These are phyloP conservation scores for Silurus asotus DNA, from an alignment of 2,113 vertebrate species.

Conservation along the genomic window DNA sequence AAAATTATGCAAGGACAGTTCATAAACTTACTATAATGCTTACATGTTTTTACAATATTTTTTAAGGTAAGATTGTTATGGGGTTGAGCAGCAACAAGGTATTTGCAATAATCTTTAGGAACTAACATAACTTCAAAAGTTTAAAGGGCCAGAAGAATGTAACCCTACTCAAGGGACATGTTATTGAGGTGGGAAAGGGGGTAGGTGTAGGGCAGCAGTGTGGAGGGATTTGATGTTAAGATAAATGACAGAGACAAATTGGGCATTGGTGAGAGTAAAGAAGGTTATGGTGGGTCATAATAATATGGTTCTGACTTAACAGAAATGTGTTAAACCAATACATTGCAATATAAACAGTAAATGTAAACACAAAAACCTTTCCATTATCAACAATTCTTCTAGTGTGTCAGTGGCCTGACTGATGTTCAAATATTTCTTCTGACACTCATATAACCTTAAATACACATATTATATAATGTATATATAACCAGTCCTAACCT, in stretches of 20 bases:
- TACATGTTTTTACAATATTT: not conserved
- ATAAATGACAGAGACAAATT: not conserved
- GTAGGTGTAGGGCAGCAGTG: not conserved
- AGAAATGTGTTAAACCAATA: not conserved
- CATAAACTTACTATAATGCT: no score
- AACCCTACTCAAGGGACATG: not conserved
- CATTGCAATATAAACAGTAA: not conserved
- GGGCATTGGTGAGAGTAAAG: not conserved
- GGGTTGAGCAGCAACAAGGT: not conserved
- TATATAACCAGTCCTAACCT: no score
- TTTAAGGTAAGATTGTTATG: not conserved
- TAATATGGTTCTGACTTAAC: not conserved
- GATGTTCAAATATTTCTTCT: no score
- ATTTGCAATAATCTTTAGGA: not conserved
- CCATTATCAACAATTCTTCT: not conserved
- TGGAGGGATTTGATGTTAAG: not conserved
- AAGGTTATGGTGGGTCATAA: not conserved
- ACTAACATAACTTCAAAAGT: not conserved
- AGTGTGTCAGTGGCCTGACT: no score
- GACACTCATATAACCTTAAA: not conserved
- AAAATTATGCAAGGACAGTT: no score
- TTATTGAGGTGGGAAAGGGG: not conserved
- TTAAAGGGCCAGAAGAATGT: not conserved
- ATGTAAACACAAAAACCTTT: no score
- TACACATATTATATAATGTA: no score